Evolutionary conservation across 2,113 vertebrate species (phyloP).

Genomic region (Percopsis transmontana): DNA sequence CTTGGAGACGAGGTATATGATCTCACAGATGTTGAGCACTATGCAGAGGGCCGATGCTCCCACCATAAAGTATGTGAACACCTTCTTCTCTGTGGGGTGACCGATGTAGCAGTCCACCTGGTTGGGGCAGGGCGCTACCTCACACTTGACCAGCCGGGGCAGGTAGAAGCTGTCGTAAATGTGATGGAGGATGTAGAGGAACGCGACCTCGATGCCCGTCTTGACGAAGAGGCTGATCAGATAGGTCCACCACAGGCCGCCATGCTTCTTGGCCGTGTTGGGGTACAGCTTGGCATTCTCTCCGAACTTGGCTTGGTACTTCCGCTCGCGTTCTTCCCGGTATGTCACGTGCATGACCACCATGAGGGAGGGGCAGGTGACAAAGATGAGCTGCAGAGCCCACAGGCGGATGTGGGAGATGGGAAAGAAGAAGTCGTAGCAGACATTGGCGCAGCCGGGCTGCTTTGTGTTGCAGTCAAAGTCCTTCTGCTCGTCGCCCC

Average conservation of each 20-base stretch:
- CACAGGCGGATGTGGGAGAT: slow-evolving; percentile 82
- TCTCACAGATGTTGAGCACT: slow-evolving; percentile 85
- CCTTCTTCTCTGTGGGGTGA: slow-evolving; percentile 86
- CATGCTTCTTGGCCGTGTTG: slow-evolving; percentile 78
- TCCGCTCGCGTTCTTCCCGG: slow-evolving; percentile 79
- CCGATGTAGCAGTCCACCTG: slow-evolving; percentile 86
- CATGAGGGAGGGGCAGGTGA: slow-evolving; percentile 82
- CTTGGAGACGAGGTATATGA: slow-evolving; percentile 83
- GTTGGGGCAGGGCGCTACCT: slow-evolving; percentile 80
- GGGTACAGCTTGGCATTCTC: slow-evolving; percentile 65
- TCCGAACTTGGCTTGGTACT: slow-evolving; percentile 71
- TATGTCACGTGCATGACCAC: slow-evolving; percentile 89
- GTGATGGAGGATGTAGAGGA: slow-evolving; percentile 85
- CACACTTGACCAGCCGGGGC: slow-evolving; percentile 83
- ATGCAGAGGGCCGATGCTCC: slow-evolving; percentile 83
- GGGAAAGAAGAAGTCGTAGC: slow-evolving; percentile 82
- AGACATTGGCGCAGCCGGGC: slow-evolving; percentile 86
- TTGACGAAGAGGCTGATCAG: slow-evolving; percentile 85
- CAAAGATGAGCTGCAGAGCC: slow-evolving; percentile 82
- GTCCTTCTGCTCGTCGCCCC: slow-evolving; percentile 86
- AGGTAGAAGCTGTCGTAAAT: slow-evolving; percentile 84
- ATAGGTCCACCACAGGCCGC: slow-evolving; percentile 82
- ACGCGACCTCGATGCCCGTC: slow-evolving; percentile 78
- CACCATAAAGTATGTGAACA: slow-evolving; percentile 91
- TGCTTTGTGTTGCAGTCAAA: slow-evolving; percentile 87